Conservation (phyloP, 2,797 vertebrate genomes). For the Pseudochirops cupreus region DNA sequence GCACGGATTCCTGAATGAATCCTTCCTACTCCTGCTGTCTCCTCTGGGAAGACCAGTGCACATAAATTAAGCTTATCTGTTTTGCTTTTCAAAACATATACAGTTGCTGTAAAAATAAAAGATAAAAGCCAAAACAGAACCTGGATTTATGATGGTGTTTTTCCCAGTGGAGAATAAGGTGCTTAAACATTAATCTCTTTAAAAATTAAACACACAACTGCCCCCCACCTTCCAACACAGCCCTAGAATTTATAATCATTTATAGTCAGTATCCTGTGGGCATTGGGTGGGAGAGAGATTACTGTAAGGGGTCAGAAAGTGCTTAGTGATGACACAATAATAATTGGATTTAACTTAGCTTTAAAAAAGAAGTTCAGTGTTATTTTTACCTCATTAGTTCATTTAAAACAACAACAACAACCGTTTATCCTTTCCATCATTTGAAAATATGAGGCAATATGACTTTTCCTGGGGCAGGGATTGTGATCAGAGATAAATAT, state of each 20-base stretch:
- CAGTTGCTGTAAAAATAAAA: conserved; percentile 19
- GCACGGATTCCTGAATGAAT: neutral
- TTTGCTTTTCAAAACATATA: conserved; percentile 56
- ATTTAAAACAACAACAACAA: neutral
- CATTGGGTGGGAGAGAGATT: neutral
- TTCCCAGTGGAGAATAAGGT: conserved; percentile 6
- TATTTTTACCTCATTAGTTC: neutral
- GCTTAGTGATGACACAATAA: neutral
- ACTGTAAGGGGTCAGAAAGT: neutral
- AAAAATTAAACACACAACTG: neutral
- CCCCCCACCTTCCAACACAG: neutral
- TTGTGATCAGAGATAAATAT: neutral
- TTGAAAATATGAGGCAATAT: neutral
- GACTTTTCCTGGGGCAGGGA: neutral
- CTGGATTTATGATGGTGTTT: conserved; percentile 11
- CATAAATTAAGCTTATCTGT: neutral
- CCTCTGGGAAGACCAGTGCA: neutral
- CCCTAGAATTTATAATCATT: neutral
- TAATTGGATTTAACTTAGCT: neutral
- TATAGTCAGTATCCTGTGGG: neutral
- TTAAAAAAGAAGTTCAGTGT: neutral
- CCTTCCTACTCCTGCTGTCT: neutral
- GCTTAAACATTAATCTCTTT: conserved; percentile 16
- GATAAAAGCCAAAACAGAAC: conserved; percentile 41
- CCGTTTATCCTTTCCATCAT: neutral